phyloP scores from a whole-genome alignment of 1,140 invertebrate genomes.

The Drosophila burlai region DNA sequence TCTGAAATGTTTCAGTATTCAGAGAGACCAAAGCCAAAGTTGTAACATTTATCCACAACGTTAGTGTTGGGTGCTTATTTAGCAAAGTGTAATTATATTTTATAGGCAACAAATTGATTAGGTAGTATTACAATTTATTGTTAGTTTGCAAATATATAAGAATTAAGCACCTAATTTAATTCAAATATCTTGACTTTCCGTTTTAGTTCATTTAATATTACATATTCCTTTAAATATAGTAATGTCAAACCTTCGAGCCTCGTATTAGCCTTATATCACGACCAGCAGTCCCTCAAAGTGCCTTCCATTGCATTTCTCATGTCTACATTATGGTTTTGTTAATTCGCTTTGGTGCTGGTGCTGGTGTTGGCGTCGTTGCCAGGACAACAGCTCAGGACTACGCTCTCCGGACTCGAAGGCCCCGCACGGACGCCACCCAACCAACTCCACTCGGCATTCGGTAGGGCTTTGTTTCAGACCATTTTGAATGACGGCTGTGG shows the following conservation, averaged over 20 bases:
- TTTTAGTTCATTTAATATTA: not conserved
- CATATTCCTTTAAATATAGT: not conserved
- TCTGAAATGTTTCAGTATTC: not conserved
- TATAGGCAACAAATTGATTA: not conserved
- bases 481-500: slow-evolving; percentile 46
- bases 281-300: slow-evolving; percentile 16
- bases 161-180: too few relatives aligned
- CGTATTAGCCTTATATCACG: slow-evolving; percentile 13
- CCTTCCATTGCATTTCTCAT: slow-evolving; percentile 54
- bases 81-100: not conserved
- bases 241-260: not conserved
- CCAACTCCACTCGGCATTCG: slow-evolving; percentile 62
- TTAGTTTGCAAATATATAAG: too few relatives aligned
- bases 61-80: not conserved
- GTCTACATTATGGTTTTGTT: slow-evolving; percentile 68
- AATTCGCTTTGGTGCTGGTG: slow-evolving; percentile 73
- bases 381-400: slow-evolving; percentile 49
- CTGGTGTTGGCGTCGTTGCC: slow-evolving; percentile 64
- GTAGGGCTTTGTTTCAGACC: slow-evolving; percentile 67
- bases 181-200: too few relatives aligned
- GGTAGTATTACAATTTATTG: not conserved
- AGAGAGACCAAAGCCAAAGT: too few relatives aligned
- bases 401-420: slow-evolving; percentile 4
- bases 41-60: too few relatives aligned
- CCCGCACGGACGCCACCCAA: slow-evolving; percentile 1